Evolutionary conservation across 2,888 invertebrate species (phyloP), one percentile per base, ranked within the genome.

Genomic region (Nebria brevicollis): DNA sequence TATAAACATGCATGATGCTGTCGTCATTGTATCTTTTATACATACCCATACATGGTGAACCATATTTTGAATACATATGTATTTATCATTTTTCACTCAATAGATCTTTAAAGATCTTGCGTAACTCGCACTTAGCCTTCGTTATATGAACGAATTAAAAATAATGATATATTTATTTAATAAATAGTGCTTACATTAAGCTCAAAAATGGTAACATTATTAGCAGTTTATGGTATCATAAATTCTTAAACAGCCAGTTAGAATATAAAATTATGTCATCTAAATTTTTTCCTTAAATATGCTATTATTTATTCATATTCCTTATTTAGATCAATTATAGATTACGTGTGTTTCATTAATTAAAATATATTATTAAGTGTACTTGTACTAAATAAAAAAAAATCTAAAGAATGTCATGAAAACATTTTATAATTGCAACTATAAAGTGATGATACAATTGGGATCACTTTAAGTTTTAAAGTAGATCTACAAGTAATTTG

Each of bases 1-100:
- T 70, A 70, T 70, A 70, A 70, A 70, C 70, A 70, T 70, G 25
- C 26, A 15, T 13, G 70, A 11, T 70, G 26, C 70, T 70, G 70
- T 70, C 70, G 70, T 70, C 70, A 70, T 70, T 70, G 70, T 70
- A 26, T 70, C 34, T 15, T 34, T 34, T 70, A 70, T 70, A 70
- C 70, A 70, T 70, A 25, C 13, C 70, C 70, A 70, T 70, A 70
- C 25, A 70, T 20, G 70, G 70, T 70, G 70, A 70, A 34, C 70
- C 70, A 70, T 70, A 34, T 70, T 70, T 70, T 70, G 34, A 70
- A 70, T 70, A 66, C 66, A 66, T 25, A 66, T 20, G 20, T 15
- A 70, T 70, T 70, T 26, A 70, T 70, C 25, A 34, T 70, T 54
- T 54, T 54, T 54, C 54, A 7, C 54, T 54, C 54, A 54, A 54